Evolutionary conservation across 1,140 invertebrate species (phyloP).

Genomic region (Neotoxoptera formosana): DNA sequence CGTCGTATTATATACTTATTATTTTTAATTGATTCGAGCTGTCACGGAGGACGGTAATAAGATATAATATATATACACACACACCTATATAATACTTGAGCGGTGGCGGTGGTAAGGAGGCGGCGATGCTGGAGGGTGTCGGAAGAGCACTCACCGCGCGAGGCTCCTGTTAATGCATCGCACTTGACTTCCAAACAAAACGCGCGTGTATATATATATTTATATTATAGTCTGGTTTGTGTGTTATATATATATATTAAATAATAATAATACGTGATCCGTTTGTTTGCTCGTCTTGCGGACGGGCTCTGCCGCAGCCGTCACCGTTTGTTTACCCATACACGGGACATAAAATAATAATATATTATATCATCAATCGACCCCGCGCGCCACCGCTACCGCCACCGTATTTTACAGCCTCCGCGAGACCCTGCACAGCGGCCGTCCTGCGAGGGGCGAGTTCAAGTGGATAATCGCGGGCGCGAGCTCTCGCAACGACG

Average conservation of each 20-base stretch:
- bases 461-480: slow-evolving; percentile 47
- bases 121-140: neutral
- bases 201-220: neutral
- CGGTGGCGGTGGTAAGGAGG: neutral
- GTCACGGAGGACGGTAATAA: slow-evolving; percentile 43
- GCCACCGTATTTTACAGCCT: neutral
- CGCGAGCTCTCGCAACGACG: neutral
- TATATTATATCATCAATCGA: slow-evolving; percentile 44
- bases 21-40: slow-evolving; percentile 47
- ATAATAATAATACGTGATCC: slow-evolving; percentile 15
- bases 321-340: slow-evolving; percentile 39
- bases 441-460: neutral
- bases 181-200: slow-evolving; percentile 57
- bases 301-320: neutral
- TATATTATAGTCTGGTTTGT: neutral
- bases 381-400: neutral
- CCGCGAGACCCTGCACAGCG: neutral
- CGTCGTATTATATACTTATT: neutral
- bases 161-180: slow-evolving; percentile 44
- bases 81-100: neutral
- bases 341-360: slow-evolving; percentile 7
- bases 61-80: slow-evolving; percentile 25
- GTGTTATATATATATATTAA: neutral
- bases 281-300: slow-evolving; percentile 44
- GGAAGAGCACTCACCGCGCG: slow-evolving; percentile 30